A percentile compares a stretch with the other conserved stretches of the same genome.
Evolutionary conservation across 2,797 vertebrate genomes (phyloP).

Genomic region (Pseudopleuronectes americanus): DNA sequence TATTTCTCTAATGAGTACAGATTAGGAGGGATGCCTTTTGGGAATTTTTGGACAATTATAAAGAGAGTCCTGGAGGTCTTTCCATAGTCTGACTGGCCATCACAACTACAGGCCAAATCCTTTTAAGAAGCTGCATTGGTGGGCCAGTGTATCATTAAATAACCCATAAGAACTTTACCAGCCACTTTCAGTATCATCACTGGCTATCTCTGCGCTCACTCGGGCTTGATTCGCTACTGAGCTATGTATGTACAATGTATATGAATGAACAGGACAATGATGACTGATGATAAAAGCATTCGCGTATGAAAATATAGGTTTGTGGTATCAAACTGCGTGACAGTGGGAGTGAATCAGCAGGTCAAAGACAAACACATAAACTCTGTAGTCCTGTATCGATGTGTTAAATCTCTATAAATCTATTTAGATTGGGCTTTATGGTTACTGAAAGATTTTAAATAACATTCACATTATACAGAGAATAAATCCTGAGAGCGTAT

Average conservation of each 20-base stretch:
- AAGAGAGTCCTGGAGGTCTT: background rate
- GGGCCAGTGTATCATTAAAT: background rate
- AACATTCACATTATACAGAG: no score
- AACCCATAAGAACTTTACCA: conserved; percentile 6
- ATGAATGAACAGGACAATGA: background rate
- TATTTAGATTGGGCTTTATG: no score
- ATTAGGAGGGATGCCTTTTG: background rate
- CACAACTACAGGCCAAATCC: background rate
- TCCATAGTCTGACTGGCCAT: background rate
- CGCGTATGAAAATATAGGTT: background rate
- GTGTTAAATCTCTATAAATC: no score
- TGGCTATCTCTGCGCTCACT: background rate
- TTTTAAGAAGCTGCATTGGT: background rate
- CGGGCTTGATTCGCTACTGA: background rate
- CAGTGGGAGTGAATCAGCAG: no score
- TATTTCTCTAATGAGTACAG: no score
- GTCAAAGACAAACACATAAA: no score
- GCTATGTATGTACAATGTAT: background rate
- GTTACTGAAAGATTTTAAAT: no score
- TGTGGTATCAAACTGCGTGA: background rate
- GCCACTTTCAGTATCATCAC: background rate
- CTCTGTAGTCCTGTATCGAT: no score
- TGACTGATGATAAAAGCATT: background rate
- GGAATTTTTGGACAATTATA: background rate
- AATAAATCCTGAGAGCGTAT: background rate